Base-by-base conservation (phyloP, 2,888 invertebrate genomes). In the Diarsia rubi region DNA sequence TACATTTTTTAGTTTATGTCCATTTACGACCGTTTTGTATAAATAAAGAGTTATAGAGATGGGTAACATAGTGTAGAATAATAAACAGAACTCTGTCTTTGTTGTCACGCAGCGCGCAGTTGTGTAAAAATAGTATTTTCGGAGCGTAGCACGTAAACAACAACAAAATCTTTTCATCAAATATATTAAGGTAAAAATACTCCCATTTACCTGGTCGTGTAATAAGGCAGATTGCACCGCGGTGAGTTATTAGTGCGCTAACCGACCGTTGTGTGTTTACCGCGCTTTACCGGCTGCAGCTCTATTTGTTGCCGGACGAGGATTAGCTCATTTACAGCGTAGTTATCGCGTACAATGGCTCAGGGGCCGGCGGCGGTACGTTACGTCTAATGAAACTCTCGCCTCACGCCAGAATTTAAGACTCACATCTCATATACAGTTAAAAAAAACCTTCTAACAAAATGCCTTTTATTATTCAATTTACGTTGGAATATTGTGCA, bases 171-270 rank as follows among this genome's bases (percentile, higher is more conserved):
- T 66, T 64, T 75, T 79, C 64, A 75, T 79, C 68, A 65, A 71
- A 62, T 57, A 68, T 70, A 70, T 68, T 44, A 45, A 79, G 75
- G 70, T 60, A 65, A 75, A 82, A 63, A 52, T 65, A 59, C 62
- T 44, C 21, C 21, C 52, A 59, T 76, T 72, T 63, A 76, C 72
- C 67, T 37, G 69, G 4, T 75, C 42, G 69, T 67, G 76, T 82
- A 82, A 71, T 85, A 76, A 86, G 73, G 73, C 62, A 54, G 73
- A 69, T 79, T 84, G 82, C 77, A 82, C 76, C 31, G 66, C 70
- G 70, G 69, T 69, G 79, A 86, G 84, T 86, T 85, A 86, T 82
- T 81, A 75, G 66, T 52, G 42, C 70, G 69, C 74, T 71, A 76
- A 83, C 83, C 69, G 66, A 64, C 81, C 47, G 67, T 81, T 81